Evolutionary conservation across 2,888 invertebrate genomes (phyloP).

Genomic region (Drosophila austrosaltans): DNA sequence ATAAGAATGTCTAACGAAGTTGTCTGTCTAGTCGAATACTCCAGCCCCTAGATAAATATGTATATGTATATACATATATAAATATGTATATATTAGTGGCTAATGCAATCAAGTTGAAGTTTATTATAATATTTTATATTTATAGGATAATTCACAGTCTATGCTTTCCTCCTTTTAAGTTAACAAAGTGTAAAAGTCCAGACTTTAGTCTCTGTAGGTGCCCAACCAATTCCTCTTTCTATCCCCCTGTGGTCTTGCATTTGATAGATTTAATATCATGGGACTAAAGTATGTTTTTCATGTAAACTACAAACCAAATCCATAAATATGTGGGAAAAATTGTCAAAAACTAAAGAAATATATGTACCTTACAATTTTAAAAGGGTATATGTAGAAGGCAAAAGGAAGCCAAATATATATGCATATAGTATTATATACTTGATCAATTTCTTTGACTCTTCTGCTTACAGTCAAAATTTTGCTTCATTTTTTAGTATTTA

Average conservation of each 20-base stretch:
- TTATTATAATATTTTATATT: background rate
- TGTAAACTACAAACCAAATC: background rate
- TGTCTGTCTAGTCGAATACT: background rate
- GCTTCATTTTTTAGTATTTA: too few relatives aligned
- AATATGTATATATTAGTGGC: too few relatives aligned
- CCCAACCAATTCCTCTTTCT: background rate
- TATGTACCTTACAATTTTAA: background rate
- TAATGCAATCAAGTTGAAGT: background rate
- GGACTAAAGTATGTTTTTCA: background rate
- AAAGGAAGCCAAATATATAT: background rate
- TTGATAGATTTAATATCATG: constrained; percentile 50
- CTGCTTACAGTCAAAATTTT: too few relatives aligned
- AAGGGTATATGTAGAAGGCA: background rate
- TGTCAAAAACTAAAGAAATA: background rate
- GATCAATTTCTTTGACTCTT: too few relatives aligned
- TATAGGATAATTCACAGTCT: background rate
- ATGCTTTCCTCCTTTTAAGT: background rate
- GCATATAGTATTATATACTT: too few relatives aligned
- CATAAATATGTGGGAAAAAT: background rate
- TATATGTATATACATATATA: background rate
- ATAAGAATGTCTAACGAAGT: background rate
- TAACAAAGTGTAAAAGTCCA: background rate
- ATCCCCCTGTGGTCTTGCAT: constrained; percentile 18
- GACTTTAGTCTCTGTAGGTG: background rate
- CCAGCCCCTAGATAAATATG: background rate